Percentiles rank a stretch among this genome's conserved stretches.
phyloP scores from a whole-genome alignment of 53 echinoderm and acorn worm genomes.

The Crossaster papposus region DNA sequence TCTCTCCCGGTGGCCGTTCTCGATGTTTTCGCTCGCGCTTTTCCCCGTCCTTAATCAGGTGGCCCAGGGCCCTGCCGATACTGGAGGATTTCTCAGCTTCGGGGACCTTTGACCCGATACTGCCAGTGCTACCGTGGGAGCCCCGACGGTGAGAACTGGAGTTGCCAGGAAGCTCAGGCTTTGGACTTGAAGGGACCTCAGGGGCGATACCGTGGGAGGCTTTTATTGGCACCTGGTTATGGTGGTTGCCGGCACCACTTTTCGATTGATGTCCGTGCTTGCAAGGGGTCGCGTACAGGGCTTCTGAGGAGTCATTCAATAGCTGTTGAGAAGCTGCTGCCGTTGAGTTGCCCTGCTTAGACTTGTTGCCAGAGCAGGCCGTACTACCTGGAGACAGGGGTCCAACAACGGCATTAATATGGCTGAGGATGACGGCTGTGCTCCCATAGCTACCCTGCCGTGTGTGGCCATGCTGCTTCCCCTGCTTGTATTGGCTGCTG shows the following conservation, averaged over 20 bases:
- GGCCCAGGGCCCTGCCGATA: slow-evolving; percentile 40
- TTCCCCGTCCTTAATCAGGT: slow-evolving; percentile 46
- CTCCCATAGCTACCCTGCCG: slow-evolving; percentile 54
- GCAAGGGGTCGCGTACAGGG: slow-evolving; percentile 40
- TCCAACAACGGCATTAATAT: not conserved
- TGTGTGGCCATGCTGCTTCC: slow-evolving; percentile 53
- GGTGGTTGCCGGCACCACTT: not conserved
- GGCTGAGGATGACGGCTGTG: slow-evolving; percentile 46
- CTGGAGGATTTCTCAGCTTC: slow-evolving; percentile 41
- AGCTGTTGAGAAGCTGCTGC: not conserved
- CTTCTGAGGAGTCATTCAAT: not conserved
- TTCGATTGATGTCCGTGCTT: slow-evolving; percentile 1
- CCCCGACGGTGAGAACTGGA: slow-evolving; percentile 17
- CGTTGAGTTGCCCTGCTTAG: not conserved
- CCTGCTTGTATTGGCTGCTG: slow-evolving; percentile 45
- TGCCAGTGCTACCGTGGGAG: slow-evolving; percentile 42
- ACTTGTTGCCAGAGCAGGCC: slow-evolving; percentile 8
- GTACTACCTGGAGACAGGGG: slow-evolving; percentile 9
- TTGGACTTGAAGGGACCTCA: slow-evolving; percentile 21
- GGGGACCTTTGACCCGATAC: slow-evolving; percentile 1
- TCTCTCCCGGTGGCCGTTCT: slow-evolving; percentile 15
- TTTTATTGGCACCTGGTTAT: slow-evolving; percentile 30
- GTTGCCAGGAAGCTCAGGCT: slow-evolving; percentile 43
- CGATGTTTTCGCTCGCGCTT: slow-evolving; percentile 33
- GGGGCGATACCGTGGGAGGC: slow-evolving; percentile 37